Evolutionary conservation across 2,888 invertebrate genomes (phyloP).

Genomic region (Aphodius granarius): DNA sequence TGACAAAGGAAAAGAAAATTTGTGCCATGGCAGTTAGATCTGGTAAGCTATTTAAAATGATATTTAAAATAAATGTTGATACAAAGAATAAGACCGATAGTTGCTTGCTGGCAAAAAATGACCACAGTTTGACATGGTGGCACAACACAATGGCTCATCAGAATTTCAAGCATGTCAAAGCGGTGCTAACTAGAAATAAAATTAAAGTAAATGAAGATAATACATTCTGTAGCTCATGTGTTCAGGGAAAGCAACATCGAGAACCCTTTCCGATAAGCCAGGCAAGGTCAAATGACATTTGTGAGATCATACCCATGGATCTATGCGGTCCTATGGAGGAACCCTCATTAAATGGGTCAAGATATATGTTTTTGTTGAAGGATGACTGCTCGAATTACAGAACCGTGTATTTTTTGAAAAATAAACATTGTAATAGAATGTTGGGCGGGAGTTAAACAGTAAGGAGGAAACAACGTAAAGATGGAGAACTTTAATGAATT

Average conservation of each 20-base stretch:
- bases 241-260: conserved; percentile 11
- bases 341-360: conserved; percentile 20
- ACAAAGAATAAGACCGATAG: not conserved
- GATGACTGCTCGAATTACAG: conserved; percentile 21
- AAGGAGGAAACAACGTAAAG: no score
- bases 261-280: conserved; percentile 2
- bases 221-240: conserved; percentile 6
- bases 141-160: conserved; percentile 6
- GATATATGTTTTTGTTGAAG: conserved; percentile 24
- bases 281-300: not conserved
- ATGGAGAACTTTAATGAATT: no score
- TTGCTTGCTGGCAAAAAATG: conserved; percentile 1
- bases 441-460: no score
- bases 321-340: conserved; percentile 26
- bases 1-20: conserved; percentile 15
- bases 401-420: conserved; percentile 21
- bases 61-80: conserved; percentile 8
- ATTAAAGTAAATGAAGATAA: not conserved
- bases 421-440: no score
- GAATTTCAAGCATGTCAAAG: conserved; percentile 4
- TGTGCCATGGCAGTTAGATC: conserved; percentile 6
- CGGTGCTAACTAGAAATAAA: not conserved
- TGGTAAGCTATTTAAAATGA: conserved; percentile 16
- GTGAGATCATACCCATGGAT: conserved; percentile 20
- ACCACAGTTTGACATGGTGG: conserved; percentile 10